Evolutionary conservation across 1,140 invertebrate genomes (phyloP), one percentile per base, ranked within the genome.

Genomic region (Protaetia brevitarsis): DNA sequence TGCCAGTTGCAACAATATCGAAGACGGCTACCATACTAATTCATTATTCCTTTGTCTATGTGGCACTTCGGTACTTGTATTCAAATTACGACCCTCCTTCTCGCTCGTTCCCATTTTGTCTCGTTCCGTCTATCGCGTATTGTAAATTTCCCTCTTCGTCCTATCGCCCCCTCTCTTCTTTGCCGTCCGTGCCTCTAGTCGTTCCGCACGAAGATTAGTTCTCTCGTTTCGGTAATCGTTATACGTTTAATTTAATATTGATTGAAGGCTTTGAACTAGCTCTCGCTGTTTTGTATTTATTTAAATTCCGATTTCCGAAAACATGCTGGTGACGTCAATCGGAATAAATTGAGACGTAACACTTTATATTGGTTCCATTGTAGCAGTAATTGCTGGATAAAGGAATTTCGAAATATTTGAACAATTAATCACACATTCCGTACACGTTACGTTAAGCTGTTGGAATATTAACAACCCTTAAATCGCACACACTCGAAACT

Each of bases 1-100:
- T 51, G 41, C 41, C 41, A 51, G 66, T 64, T 64, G 41, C 56
- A 58, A 51, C 66, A 60, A 62, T 62, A 66, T 62, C 65, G 65
- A 59, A 66, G 59, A 66, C 65, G 60, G 59, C 56, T 57, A 66
- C 59, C 41, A 51, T 51, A 51, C 41, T 51, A 51, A 51, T 51
- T 51, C 41, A 51, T 51, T 51, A 51, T 51, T 51, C 41, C 41
- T 51, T 51, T 51, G 41, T 51, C 41, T 51, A 51, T 51, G 41
- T 51, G 41, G 41, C 41, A 51, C 41, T 51, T 51, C 41, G 41
- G 41, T 51, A 51, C 41, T 51, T 51, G 41, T 51, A 51, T 51
- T 51, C 41, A 51, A 51, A 51, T 51, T 51, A 51, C 41, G 41
- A 21, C 21, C 16, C 41, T 51, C 41, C 26, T 51, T 51, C 41